phyloP scores from a whole-genome alignment of 2,888 invertebrate genomes.

The Autographa gamma region DNA sequence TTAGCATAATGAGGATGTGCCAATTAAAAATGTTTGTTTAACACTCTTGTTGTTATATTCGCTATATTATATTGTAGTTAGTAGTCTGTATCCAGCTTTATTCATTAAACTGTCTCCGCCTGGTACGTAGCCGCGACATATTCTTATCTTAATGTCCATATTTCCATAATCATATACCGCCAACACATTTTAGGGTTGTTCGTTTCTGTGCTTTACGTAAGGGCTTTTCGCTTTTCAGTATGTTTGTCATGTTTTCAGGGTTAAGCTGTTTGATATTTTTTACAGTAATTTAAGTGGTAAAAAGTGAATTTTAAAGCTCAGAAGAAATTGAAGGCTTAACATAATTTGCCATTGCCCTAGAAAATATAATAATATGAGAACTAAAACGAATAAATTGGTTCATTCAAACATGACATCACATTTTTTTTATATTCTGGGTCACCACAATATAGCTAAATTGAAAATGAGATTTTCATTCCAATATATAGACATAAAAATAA shows the following conservation, averaged over 20 bases:
- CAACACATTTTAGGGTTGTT: constrained; percentile 26
- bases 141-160: constrained; percentile 32
- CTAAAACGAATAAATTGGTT: too few relatives aligned
- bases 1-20: neutral
- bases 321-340: too few relatives aligned
- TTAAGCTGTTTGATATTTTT: neutral
- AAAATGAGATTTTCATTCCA: neutral
- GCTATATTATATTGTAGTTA: neutral
- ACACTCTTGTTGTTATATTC: too few relatives aligned
- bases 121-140: constrained; percentile 44
- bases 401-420: too few relatives aligned
- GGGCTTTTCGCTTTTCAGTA: neutral
- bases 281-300: too few relatives aligned
- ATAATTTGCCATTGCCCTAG: too few relatives aligned
- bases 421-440: too few relatives aligned
- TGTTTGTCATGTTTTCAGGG: neutral
- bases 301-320: too few relatives aligned
- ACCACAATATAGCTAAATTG: too few relatives aligned
- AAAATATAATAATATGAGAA: too few relatives aligned
- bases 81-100: constrained; percentile 29
- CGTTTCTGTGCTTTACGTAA: neutral
- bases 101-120: constrained; percentile 50
- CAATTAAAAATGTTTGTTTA: neutral
- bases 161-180: constrained; percentile 19
- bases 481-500: neutral